phyloP scores from a whole-genome alignment of 2,113 vertebrate species.

The Ammodytes marinus region DNA sequence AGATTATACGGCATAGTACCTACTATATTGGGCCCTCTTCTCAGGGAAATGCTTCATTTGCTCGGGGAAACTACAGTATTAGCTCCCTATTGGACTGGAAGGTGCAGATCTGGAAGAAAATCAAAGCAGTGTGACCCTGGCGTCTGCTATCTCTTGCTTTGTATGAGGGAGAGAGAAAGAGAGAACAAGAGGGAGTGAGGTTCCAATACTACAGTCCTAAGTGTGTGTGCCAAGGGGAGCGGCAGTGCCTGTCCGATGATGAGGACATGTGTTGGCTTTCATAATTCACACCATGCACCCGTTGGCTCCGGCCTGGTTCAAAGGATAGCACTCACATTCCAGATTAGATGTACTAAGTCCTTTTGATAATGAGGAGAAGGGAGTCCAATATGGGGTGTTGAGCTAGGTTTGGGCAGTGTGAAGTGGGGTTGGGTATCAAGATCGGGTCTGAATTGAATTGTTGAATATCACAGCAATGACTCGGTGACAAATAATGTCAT shows the following conservation, averaged over 20 bases:
- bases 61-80: slow-evolving; percentile 18
- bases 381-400: slow-evolving; percentile 42
- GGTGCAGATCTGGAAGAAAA: slow-evolving; percentile 49
- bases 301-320: slow-evolving; percentile 43
- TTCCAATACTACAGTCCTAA: slow-evolving; percentile 8
- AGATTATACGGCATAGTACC: neutral
- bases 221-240: slow-evolving; percentile 59
- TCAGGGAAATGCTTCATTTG: slow-evolving; percentile 29
- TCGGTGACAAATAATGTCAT: neutral
- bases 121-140: slow-evolving; percentile 53
- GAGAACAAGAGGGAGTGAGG: neutral
- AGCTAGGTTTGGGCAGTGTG: slow-evolving; percentile 12
- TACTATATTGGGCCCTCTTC: neutral
- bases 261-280: slow-evolving; percentile 70
- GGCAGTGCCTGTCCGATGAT: slow-evolving; percentile 50
- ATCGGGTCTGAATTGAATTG: slow-evolving; percentile 19
- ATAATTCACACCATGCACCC: slow-evolving; percentile 57
- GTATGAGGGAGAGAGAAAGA: slow-evolving; percentile 4
- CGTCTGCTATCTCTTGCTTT: slow-evolving; percentile 17
- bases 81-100: slow-evolving; percentile 31
- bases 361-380: slow-evolving; percentile 52
- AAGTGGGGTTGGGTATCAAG: neutral
- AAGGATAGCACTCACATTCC: slow-evolving; percentile 40
- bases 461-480: too few species aligned
- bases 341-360: slow-evolving; percentile 52